Base-by-base conservation (phyloP, 2,797 vertebrate species). In the Helicolenus hilgendorfi region DNA sequence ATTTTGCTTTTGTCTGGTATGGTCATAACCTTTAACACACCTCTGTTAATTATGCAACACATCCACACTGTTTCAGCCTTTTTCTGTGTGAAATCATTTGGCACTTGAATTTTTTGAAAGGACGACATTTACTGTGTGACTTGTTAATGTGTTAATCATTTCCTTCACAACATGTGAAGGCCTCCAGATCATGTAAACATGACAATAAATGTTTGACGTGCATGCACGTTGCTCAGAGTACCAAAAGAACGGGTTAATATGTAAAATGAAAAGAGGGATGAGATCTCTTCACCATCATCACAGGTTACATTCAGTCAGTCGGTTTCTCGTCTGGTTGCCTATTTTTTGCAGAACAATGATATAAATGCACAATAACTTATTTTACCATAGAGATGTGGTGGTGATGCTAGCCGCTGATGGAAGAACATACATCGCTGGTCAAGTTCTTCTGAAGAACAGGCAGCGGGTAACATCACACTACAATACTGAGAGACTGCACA, bases 271-370 rank as follows among this genome's bases (percentile, higher is more conserved):
- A 93, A 64, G 59, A 89, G 87, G 91, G 90, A 87, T 84, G 93
- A 94, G 92, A 96, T 95, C 95, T 94, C 91, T 94, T 92, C 89
- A 88, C 91, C 86, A 85, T 91, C 91, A 60, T 89, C 88, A 89
- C 77, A 84, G 85, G 90, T 96, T 97, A 98, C 97, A 98, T 98
- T 98, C 97, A 98, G 96, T 97, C 96, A 97, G 97, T 97, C 97
- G 97, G 97, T 96, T 96, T 96, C 91, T 97, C 49, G 72, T 93
- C 94, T 82, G 81, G 89, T 95, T 94, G 93, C 92, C 94, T 95
- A 87, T 91, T 94, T 94, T 94, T 93, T 96, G 89, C 88, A 88
- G 89, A 91, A 94, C 89, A 91, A 89, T 86, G 79, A 92, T 92
- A 91, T 91, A 93, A 92, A 95, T 95, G 92, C 92, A 95, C 93